Conservation (phyloP, 1,140 invertebrate species). For the Proctacanthus coquilletti region DNA sequence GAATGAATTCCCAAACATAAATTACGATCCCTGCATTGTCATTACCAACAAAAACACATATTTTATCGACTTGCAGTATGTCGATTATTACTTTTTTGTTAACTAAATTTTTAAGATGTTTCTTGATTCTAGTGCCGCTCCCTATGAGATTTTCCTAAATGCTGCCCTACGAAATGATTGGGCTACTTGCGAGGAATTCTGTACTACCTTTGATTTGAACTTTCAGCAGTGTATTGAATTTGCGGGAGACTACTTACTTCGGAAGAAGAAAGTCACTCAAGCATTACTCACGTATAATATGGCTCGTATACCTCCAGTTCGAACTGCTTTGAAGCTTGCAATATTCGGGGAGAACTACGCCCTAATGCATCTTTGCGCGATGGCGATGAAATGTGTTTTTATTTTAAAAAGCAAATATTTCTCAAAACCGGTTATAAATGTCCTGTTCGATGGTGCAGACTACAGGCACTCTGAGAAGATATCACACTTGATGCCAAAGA, state of each 20-base stretch:
- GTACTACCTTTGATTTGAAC: conserved; percentile 44
- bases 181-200: conserved; percentile 26
- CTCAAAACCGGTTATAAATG: conserved; percentile 17
- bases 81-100: conserved; percentile 5
- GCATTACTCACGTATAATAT: conserved; percentile 56
- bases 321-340: conserved; percentile 57
- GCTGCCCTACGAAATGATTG: conserved; percentile 19
- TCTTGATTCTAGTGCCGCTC: conserved; percentile 35
- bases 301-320: conserved; percentile 50
- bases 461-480: conserved; percentile 26
- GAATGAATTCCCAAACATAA: conserved; percentile 24
- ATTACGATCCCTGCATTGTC: conserved; percentile 50
- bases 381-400: conserved; percentile 25
- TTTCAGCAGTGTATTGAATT: conserved; percentile 51
- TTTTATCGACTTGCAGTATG: conserved; percentile 46
- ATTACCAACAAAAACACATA: conserved; percentile 53
- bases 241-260: conserved; percentile 52
- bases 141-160: conserved; percentile 50
- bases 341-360: conserved; percentile 51
- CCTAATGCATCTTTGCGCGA: conserved; percentile 35
- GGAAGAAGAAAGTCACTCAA: conserved; percentile 43
- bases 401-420: conserved; percentile 19
- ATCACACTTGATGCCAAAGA: conserved; percentile 14
- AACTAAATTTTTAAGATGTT: not conserved
- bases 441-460: conserved; percentile 16